Base-by-base conservation (phyloP, 2,113 vertebrate species). In the Arvicanthis niloticus region DNA sequence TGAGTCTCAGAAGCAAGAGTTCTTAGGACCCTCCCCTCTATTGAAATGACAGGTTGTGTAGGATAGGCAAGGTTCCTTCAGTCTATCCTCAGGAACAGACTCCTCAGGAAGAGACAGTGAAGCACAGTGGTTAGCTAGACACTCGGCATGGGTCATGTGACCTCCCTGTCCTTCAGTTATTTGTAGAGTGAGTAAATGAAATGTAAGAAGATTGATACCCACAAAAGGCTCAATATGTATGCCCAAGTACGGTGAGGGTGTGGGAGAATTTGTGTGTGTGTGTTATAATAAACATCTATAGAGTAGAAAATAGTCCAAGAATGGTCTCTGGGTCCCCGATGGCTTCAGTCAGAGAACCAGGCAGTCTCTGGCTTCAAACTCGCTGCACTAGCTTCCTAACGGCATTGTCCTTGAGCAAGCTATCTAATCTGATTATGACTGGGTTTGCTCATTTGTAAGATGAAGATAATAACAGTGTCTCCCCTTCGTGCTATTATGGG, bases 401-500 rank as follows among this genome's bases (percentile, higher is more conserved):
- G 88, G 21, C 88, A 68, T 88, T 93, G 31, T 93, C 86, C 77
- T 94, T 81, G 89, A 93, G 58, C 72, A 95, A 91, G 45, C 93
- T 89, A 72, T 77, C 91, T 96, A 88, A 96, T 95, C 93, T 96
- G 86, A 88, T 96, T 95, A 94, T 96, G 94, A 91, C 88, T 96
- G 34, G 89, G 88, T 97, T 92, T 93, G 56, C 67, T 97, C 86
- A 89, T 97, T 97, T 96, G 72, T 97, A 89, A 96, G 88, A 91
- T 68, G 77, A n/a, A 34, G 60, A 89, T 95, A 92, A 96, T 96
- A 93, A 96, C 42, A 89, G 45, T 80, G 90, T 95, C 70, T 92
- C 92, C 77, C 65, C 67, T 86, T 60, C 37, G 60, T 37, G 58
- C 73, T 56, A 2, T 94, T 93, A 58, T 26, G 81, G 91, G 88